Percentiles rank a stretch among this genome's conserved stretches.
These are phyloP conservation scores for Drosophila repleta DNA, from an alignment of 1,140 invertebrate genomes.

Conservation along the genomic window DNA sequence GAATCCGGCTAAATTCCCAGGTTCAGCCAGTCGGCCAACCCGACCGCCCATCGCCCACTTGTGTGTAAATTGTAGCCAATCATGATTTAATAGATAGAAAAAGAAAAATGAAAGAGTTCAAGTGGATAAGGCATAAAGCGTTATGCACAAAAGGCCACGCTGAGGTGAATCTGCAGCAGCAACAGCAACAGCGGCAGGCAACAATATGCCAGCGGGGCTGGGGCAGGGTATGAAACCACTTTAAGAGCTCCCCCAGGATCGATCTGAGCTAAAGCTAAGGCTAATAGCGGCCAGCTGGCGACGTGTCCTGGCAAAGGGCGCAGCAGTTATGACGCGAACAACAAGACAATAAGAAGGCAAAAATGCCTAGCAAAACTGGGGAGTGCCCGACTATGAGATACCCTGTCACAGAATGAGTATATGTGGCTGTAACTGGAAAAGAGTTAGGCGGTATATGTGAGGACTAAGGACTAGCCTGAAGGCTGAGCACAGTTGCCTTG, in stretches of 20 bases:
- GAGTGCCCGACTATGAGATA: background rate
- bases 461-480: too few species aligned
- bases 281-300: slow-evolving; percentile 66
- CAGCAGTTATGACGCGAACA: slow-evolving; percentile 22
- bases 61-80: slow-evolving; percentile 80
- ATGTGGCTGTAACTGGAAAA: too few species aligned
- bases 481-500: too few species aligned
- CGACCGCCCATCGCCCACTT: slow-evolving; percentile 48
- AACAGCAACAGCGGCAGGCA: slow-evolving; percentile 1
- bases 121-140: slow-evolving; percentile 81
- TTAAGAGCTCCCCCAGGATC: slow-evolving; percentile 75
- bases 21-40: background rate
- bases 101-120: slow-evolving; percentile 72
- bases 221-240: slow-evolving; percentile 45
- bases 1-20: background rate
- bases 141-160: slow-evolving; percentile 60
- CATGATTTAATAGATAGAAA: slow-evolving; percentile 81
- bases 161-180: slow-evolving; percentile 22
- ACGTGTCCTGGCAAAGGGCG: slow-evolving; percentile 23
- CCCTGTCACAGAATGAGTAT: background rate
- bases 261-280: slow-evolving; percentile 65
- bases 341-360: slow-evolving; percentile 14
- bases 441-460: too few species aligned
- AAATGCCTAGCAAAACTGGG: background rate
- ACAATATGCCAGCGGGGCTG: background rate